Conservation (phyloP, 1,140 invertebrate species). For the Aphelenchoides fujianensis region DNA sequence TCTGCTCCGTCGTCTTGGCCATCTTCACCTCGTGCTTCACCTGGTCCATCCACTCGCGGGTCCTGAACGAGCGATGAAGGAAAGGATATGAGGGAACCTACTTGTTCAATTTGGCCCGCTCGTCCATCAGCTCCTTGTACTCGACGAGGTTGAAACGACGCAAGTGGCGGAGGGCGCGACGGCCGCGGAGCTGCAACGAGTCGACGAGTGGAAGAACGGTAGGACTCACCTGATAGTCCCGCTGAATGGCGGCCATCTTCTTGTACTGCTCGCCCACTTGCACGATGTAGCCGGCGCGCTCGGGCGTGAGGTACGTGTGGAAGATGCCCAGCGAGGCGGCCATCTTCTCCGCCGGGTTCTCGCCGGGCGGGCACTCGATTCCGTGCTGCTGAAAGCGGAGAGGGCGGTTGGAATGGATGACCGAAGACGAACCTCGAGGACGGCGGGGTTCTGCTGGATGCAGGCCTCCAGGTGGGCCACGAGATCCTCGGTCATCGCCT, state of each 20-base stretch:
- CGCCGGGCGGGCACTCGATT: slow-evolving; percentile 19
- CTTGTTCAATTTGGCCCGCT: slow-evolving; percentile 27
- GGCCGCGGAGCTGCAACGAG: neutral
- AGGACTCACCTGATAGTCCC: slow-evolving; percentile 7
- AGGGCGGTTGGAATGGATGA: neutral
- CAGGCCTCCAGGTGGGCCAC: slow-evolving; percentile 15
- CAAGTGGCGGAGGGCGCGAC: slow-evolving; percentile 22
- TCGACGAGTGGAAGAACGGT: neutral
- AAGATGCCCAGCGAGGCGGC: slow-evolving; percentile 16
- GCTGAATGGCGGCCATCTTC: slow-evolving; percentile 25
- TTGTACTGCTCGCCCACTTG: slow-evolving; percentile 6
- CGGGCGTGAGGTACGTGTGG: neutral
- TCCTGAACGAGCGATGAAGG: slow-evolving; percentile 5
- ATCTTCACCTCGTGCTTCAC: slow-evolving; percentile 31
- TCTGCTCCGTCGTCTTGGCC: slow-evolving; percentile 32
- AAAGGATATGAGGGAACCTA: slow-evolving; percentile 24
- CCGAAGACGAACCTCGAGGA: neutral
- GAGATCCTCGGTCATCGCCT: slow-evolving; percentile 14
- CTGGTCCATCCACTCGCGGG: slow-evolving; percentile 31
- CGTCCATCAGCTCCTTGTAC: slow-evolving; percentile 29
- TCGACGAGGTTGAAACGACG: slow-evolving; percentile 20
- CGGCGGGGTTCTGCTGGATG: slow-evolving; percentile 28
- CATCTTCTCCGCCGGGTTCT: slow-evolving; percentile 27
- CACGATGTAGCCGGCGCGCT: neutral
- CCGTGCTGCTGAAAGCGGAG: neutral